Evolutionary conservation across 2,113 vertebrate genomes (phyloP), one percentile per base, ranked within the genome.

Genomic region (Eidolon helvum): DNA sequence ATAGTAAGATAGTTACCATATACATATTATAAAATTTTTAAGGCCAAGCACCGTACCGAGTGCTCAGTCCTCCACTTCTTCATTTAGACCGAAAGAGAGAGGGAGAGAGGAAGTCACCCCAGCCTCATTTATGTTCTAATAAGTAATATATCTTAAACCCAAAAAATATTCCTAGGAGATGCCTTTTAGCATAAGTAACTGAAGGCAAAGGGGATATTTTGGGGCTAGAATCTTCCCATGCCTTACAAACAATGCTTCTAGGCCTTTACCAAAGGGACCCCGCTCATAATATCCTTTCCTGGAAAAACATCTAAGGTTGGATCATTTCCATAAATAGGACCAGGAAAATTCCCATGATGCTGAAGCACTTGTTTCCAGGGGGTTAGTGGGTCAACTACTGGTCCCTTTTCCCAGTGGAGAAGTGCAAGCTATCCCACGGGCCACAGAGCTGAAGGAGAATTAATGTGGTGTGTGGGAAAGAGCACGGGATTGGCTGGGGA

Each of bases 301-400:
- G 95, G 84, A 97, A 96, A 97, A 97, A 92, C 61, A 95, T 82
- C 72, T 68, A 96, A 90, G 80, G 84, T 82, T 96, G 96, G 85
- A 74, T 77, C 90, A 96, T 93, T 95, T 92, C 92, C 91, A 97
- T 90, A 95, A 95, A 97, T 92, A 97, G 96, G 97, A 97, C 96
- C 96, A 95, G 96, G 97, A 96, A 92, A 95, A 96, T 98, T 98
- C 97, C 95, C 97, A 97, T 97, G 96, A 78, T 87, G 33, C 91
- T 68, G n/a, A 86, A 89, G 72, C 93, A 93, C 95, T 97, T 90
- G 88, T 92, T 91, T 96, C 86, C 89, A 95, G 95, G 59, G 88
- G 87, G 89, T 93, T 68, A 97, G 87, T 79, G 92, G 97, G 94
- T 97, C 96, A 97, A 61, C 28, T 63, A 68, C 82, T 92, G 55